A percentile compares a stretch with the other conserved stretches of the same genome.
Conservation (phyloP, 2,888 invertebrate species). For the Caenorhabditis uteleia region DNA sequence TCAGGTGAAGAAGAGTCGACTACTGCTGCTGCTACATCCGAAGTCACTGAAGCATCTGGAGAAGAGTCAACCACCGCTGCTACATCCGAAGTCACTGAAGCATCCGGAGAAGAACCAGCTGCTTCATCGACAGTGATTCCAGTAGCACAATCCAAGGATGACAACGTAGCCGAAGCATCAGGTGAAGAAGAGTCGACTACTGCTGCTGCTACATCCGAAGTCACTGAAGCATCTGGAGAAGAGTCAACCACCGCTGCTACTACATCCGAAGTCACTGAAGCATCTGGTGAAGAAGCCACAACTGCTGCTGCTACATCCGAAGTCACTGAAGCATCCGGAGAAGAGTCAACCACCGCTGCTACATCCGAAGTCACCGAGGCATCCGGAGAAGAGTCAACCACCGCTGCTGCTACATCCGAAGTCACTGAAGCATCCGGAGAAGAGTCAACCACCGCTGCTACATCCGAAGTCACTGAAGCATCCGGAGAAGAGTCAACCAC, state of each 20-base stretch:
- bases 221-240: slow-evolving; percentile 27
- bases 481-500: slow-evolving; percentile 17
- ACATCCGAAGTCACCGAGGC: slow-evolving; percentile 12
- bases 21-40: too few relatives aligned
- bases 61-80: too few relatives aligned
- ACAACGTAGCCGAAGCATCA: too few relatives aligned
- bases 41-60: too few relatives aligned
- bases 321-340: slow-evolving; percentile 12
- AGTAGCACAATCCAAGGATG: too few relatives aligned
- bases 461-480: slow-evolving; percentile 12
- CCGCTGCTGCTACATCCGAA: slow-evolving; percentile 11
- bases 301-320: slow-evolving; percentile 10
- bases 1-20: too few relatives aligned
- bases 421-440: slow-evolving; percentile 19
- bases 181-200: slow-evolving; percentile 21
- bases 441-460: slow-evolving; percentile 5
- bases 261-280: slow-evolving; percentile 9
- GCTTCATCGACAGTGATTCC: too few relatives aligned
- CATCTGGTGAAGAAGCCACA: slow-evolving; percentile 8
- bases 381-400: slow-evolving; percentile 16
- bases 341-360: slow-evolving; percentile 19
- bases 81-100: too few relatives aligned
- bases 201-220: slow-evolving; percentile 3
- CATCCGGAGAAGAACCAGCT: too few relatives aligned
- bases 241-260: slow-evolving; percentile 13